Conservation (phyloP, 2,113 vertebrate genomes). For the Antennarius striatus region DNA sequence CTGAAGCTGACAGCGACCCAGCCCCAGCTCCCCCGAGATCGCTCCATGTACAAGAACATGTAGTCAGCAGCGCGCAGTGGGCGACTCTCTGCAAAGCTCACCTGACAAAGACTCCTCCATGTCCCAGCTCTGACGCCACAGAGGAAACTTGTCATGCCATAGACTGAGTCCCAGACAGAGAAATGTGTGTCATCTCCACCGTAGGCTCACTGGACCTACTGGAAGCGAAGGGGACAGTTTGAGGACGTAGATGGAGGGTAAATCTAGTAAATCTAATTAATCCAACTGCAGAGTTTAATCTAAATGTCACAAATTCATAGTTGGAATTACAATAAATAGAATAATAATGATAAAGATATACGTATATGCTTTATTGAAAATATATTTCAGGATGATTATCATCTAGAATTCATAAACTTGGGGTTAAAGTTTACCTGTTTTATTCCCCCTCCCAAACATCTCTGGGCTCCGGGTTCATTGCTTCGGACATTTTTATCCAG, state of each 20-base stretch:
- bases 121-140: constrained; percentile 40
- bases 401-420: not conserved
- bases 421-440: too few species aligned
- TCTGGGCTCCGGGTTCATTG: not conserved
- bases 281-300: constrained; percentile 36
- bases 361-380: constrained; percentile 25
- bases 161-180: constrained; percentile 38
- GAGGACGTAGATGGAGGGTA: constrained; percentile 40
- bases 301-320: constrained; percentile 31
- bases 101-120: constrained; percentile 45
- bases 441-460: not conserved
- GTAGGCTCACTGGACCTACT: constrained; percentile 33
- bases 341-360: constrained; percentile 21
- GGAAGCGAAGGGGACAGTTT: constrained; percentile 25
- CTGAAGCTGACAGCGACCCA: constrained; percentile 91
- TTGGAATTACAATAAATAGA: constrained; percentile 13
- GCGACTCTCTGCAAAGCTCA: constrained; percentile 43
- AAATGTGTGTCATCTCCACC: constrained; percentile 21
- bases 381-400: not conserved
- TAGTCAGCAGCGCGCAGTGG: constrained; percentile 60
- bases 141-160: constrained; percentile 17
- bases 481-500: constrained; percentile 27
- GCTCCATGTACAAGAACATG: constrained; percentile 98
- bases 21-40: constrained; percentile 90
- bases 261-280: constrained; percentile 36